phyloP scores from a whole-genome alignment of 2,113 vertebrate species.

The Pitta sordida region DNA sequence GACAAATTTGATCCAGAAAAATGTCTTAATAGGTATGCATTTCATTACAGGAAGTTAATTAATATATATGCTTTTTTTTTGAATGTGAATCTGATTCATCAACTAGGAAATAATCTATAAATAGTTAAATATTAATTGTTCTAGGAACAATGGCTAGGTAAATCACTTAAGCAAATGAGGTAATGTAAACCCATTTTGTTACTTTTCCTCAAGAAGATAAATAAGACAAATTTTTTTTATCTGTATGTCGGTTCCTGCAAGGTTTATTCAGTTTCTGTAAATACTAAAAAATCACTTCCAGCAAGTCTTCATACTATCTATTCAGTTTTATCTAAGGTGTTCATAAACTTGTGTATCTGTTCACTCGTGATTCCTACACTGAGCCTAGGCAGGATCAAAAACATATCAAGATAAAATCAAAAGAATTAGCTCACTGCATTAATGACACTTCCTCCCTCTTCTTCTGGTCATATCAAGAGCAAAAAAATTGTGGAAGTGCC shows the following conservation, averaged over 20 bases:
- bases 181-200: background rate
- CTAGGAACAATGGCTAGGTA: background rate
- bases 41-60: background rate
- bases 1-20: background rate
- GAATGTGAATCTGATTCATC: background rate
- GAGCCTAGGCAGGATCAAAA: background rate
- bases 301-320: background rate
- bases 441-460: background rate
- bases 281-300: background rate
- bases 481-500: background rate
- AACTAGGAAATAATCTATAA: background rate
- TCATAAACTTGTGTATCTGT: background rate
- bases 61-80: background rate
- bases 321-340: background rate
- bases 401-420: background rate
- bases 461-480: background rate
- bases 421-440: background rate
- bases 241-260: background rate
- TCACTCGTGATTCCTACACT: background rate
- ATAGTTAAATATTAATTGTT: background rate
- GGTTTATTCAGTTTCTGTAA: background rate
- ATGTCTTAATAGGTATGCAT: fast-evolving
- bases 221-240: background rate
- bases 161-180: background rate
- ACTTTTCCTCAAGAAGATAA: background rate